phyloP scores from a whole-genome alignment of 2,888 invertebrate genomes.

The Coleophora flavipennella region DNA sequence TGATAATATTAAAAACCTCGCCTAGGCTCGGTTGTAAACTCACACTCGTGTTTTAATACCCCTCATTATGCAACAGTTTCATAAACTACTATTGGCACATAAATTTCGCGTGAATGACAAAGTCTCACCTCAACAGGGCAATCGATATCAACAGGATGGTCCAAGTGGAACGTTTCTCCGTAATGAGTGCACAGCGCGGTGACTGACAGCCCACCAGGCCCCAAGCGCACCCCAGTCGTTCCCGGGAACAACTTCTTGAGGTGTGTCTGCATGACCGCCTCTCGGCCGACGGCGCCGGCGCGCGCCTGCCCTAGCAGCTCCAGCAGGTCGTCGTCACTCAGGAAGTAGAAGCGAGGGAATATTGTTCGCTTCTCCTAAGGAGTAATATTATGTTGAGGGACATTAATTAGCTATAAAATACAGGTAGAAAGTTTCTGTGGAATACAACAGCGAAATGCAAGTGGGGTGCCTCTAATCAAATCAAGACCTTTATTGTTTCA shows the following conservation, averaged over 20 bases:
- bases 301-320: constrained; percentile 96
- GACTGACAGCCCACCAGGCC: constrained; percentile 63
- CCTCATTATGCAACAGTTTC: no score
- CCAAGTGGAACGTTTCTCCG: constrained; percentile 81
- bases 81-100: no score
- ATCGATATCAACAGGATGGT: constrained; percentile 78
- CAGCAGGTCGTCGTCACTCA: constrained; percentile 97
- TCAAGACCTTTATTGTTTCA: no score
- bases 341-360: constrained; percentile 96
- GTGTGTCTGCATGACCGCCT: constrained; percentile 92
- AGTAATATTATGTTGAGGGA: no score
- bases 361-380: constrained; percentile 90
- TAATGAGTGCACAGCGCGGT: constrained; percentile 82
- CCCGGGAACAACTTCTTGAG: constrained; percentile 97
- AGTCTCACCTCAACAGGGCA: constrained; percentile 81
- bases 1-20: no score
- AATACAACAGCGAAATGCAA: no score
- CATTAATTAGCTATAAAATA: no score
- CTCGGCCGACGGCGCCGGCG: constrained; percentile 74
- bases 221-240: constrained; percentile 83
- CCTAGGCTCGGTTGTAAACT: no score
- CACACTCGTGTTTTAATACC: no score
- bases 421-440: no score
- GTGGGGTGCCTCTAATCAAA: no score
- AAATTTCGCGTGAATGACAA: no score